phyloP scores from a whole-genome alignment of 2,113 vertebrate species.

The Limnothrissa miodon region DNA sequence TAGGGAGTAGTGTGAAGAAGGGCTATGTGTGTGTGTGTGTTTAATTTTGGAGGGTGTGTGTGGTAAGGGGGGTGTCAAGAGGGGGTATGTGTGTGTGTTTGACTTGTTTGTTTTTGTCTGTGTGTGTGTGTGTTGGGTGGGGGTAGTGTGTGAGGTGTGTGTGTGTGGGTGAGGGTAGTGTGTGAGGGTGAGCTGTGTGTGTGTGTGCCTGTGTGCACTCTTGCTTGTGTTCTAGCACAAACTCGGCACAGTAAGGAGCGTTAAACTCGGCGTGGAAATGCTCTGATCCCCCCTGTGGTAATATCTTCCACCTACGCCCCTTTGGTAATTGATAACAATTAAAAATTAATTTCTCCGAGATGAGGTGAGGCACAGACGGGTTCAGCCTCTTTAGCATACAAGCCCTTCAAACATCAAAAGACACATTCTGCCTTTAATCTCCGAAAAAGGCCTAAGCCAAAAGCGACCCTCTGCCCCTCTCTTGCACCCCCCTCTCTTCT shows the following conservation, averaged over 20 bases:
- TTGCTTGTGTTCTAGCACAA: background rate
- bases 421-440: constrained; percentile 34
- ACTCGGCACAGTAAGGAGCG: background rate
- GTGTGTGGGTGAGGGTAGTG: background rate
- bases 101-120: too few species aligned
- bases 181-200: background rate
- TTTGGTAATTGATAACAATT: constrained; percentile 31
- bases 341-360: constrained; percentile 21
- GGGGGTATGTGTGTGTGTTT: background rate
- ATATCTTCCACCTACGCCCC: constrained; percentile 18
- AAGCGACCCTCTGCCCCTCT: background rate
- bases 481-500: background rate
- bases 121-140: background rate
- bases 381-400: constrained; percentile 32
- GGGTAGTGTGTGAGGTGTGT: background rate
- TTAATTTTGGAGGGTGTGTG: background rate
- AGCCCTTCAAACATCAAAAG: constrained; percentile 38
- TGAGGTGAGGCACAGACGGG: constrained; percentile 30
- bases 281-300: constrained; percentile 17
- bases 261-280: background rate
- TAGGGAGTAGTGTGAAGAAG: background rate
- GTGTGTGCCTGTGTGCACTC: background rate
- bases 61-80: too few species aligned
- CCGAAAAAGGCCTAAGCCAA: constrained; percentile 19
- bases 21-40: background rate